phyloP scores from a whole-genome alignment of 2,888 invertebrate genomes.

The Cosmopolites sordidus region DNA sequence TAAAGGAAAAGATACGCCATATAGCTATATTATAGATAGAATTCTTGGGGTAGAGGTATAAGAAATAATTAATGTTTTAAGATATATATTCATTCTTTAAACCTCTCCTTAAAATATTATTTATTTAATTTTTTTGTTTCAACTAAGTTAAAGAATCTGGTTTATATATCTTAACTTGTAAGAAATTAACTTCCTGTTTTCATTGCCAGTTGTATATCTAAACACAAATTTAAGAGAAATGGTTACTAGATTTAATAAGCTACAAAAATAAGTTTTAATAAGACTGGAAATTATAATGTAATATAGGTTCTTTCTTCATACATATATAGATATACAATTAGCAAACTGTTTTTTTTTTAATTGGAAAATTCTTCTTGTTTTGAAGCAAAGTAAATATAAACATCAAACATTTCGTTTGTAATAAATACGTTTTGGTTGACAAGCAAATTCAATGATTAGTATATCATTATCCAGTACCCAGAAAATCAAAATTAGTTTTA shows the following conservation, averaged over 20 bases:
- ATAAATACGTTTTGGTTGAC: no score
- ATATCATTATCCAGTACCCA: background rate
- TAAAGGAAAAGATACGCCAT: constrained; percentile 52
- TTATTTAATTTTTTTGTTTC: background rate
- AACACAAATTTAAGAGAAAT: background rate
- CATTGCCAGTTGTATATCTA: background rate
- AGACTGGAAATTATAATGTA: background rate
- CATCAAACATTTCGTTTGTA: no score
- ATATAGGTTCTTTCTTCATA: background rate
- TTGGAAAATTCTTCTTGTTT: no score
- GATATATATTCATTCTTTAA: constrained; percentile 13
- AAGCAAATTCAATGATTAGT: no score
- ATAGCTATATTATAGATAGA: constrained; percentile 79
- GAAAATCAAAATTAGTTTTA: background rate
- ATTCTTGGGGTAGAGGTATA: constrained; percentile 81
- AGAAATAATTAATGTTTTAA: constrained; percentile 33
- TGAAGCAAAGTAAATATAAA: no score
- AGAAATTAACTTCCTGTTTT: background rate
- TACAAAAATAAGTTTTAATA: constrained; percentile 1
- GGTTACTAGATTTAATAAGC: background rate
- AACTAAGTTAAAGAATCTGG: background rate
- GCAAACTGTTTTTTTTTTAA: background rate
- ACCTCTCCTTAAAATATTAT: constrained; percentile 2
- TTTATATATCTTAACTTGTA: background rate
- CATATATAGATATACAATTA: background rate